phyloP scores from a whole-genome alignment of 1,140 invertebrate species.

The Lineus longissimus region DNA sequence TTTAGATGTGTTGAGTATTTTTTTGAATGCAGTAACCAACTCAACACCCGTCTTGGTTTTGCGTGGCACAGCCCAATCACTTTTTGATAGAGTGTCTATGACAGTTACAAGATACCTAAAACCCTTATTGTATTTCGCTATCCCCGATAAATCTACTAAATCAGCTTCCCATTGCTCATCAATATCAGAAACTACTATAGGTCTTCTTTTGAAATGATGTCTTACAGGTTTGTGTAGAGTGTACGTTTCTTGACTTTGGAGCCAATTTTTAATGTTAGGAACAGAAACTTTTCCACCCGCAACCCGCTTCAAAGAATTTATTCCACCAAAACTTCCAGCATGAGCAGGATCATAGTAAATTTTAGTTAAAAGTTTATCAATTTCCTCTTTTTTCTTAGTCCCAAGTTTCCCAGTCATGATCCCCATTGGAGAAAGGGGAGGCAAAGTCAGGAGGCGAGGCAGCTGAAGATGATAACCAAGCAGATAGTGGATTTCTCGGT shows the following conservation, averaged over 20 bases:
- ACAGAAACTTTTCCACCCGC: neutral
- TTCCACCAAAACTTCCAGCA: no score
- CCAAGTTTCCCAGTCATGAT: no score
- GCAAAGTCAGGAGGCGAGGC: no score
- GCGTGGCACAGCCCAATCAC: constrained; percentile 51
- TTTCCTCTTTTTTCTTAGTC: no score
- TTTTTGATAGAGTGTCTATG: constrained; percentile 55
- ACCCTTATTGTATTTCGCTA: constrained; percentile 45
- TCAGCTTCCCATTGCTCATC: constrained; percentile 49
- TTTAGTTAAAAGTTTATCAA: no score
- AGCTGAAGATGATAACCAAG: no score
- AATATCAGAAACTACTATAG: constrained; percentile 18
- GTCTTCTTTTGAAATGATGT: constrained; percentile 11
- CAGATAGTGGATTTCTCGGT: no score
- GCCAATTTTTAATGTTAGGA: constrained; percentile 1
- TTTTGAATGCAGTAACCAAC: constrained; percentile 28
- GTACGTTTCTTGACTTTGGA: constrained; percentile 14
- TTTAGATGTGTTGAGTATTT: constrained; percentile 18
- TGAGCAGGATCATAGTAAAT: no score
- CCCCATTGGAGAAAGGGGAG: no score
- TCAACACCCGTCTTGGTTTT: constrained; percentile 51
- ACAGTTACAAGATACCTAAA: constrained; percentile 54
- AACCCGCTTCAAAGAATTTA: no score
- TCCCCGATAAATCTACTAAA: constrained; percentile 35
- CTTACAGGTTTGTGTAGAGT: constrained; percentile 14